Evolutionary conservation across 1,140 invertebrate genomes (phyloP).

Genomic region (Acyrthosiphon pisum): DNA sequence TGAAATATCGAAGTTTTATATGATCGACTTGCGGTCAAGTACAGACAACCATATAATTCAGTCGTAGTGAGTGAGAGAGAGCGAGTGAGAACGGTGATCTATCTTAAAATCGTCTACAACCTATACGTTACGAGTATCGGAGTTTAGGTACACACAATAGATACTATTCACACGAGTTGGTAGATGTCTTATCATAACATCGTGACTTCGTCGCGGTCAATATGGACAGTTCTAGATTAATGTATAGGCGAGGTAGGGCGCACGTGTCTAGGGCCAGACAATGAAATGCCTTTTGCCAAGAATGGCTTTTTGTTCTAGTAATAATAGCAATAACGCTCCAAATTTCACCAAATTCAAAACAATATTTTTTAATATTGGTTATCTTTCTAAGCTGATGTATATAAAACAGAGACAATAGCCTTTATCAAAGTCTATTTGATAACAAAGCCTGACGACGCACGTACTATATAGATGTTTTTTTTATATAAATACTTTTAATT

Average conservation of each 20-base stretch:
- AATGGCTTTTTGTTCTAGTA: background rate
- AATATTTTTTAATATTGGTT: background rate
- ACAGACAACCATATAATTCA: background rate
- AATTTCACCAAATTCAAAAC: background rate
- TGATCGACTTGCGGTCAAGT: background rate
- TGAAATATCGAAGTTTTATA: background rate
- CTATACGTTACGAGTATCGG: background rate
- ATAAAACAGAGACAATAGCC: background rate
- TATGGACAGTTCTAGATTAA: background rate
- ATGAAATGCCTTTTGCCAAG: background rate
- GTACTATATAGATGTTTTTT: background rate
- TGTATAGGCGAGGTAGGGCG: background rate
- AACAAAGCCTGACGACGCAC: background rate
- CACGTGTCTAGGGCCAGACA: background rate
- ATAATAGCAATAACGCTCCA: background rate
- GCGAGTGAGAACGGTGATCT: background rate
- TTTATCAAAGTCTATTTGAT: background rate
- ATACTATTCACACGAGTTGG: background rate
- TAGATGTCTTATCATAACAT: background rate
- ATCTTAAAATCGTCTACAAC: background rate
- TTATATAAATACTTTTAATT: background rate
- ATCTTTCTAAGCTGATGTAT: background rate
- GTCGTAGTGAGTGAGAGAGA: too few relatives aligned
- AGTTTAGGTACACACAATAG: background rate
- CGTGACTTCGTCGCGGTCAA: background rate